Conservation (phyloP, 2,888 invertebrate genomes). For the Plebejus anna region DNA sequence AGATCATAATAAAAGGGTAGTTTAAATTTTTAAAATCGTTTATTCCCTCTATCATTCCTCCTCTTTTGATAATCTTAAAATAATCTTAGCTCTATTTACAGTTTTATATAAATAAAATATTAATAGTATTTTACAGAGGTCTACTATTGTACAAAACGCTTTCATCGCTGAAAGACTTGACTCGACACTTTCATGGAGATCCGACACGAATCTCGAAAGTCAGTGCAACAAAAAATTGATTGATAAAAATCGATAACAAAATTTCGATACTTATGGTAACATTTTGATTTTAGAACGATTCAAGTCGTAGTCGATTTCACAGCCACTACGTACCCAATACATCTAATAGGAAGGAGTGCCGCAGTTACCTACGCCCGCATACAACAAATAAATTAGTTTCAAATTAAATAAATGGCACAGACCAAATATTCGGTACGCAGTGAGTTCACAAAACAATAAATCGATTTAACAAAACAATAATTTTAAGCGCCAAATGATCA, state of each 20-base stretch:
- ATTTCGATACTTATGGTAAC: constrained; percentile 48
- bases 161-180: constrained; percentile 69
- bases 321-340: constrained; percentile 74
- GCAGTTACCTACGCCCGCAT: constrained; percentile 48
- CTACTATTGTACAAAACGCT: constrained; percentile 75
- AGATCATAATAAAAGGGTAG: constrained; percentile 49
- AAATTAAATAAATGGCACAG: constrained; percentile 78
- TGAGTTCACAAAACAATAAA: constrained; percentile 59
- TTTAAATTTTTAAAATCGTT: constrained; percentile 59
- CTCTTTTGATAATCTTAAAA: constrained; percentile 73
- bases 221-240: constrained; percentile 42
- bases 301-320: constrained; percentile 55
- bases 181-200: constrained; percentile 52
- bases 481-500: constrained; percentile 59
- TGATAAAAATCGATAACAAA: constrained; percentile 42
- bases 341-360: constrained; percentile 67
- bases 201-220: constrained; percentile 42
- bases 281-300: constrained; percentile 57
- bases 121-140: constrained; percentile 70
- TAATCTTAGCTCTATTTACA: constrained; percentile 76
- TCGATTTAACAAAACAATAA: constrained; percentile 62
- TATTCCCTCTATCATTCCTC: constrained; percentile 76
- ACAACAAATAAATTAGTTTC: constrained; percentile 67
- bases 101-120: constrained; percentile 76
- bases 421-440: constrained; percentile 72